A percentile compares a stretch with the other conserved stretches of the same genome.
phyloP scores from a whole-genome alignment of 2,888 invertebrate genomes.

The Cloeon dipterum region DNA sequence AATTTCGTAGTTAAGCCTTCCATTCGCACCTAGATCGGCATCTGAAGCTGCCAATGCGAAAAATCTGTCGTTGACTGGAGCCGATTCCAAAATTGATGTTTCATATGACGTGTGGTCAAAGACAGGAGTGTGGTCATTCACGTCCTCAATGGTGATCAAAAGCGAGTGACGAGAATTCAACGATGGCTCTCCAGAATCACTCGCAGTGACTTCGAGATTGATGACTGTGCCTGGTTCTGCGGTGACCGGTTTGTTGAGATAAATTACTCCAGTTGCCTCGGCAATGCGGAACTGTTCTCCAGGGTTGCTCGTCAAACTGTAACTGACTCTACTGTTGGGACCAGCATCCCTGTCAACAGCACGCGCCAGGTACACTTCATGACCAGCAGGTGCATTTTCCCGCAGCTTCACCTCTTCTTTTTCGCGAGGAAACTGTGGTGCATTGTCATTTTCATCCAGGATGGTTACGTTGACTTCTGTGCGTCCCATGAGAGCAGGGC shows the following conservation, averaged over 20 bases:
- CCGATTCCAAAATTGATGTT: constrained; percentile 74
- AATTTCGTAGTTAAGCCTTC: constrained; percentile 57
- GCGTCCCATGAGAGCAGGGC: constrained; percentile 43
- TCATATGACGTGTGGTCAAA: constrained; percentile 85
- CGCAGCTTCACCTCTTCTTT: constrained; percentile 55
- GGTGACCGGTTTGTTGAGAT: constrained; percentile 55
- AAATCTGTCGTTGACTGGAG: constrained; percentile 72
- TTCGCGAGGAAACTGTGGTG: constrained; percentile 57
- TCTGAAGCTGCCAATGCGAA: constrained; percentile 79
- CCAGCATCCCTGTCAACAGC: constrained; percentile 76
- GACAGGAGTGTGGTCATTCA: constrained; percentile 87
- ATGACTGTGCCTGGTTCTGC: constrained; percentile 47
- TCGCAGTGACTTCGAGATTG: constrained; percentile 56
- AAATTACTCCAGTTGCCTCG: constrained; percentile 69
- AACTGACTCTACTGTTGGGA: constrained; percentile 66
- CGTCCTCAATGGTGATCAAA: constrained; percentile 53
- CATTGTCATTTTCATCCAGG: constrained; percentile 76
- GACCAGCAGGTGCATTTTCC: constrained; percentile 83
- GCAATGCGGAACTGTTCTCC: constrained; percentile 65
- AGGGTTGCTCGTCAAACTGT: constrained; percentile 56
- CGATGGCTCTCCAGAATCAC: constrained; percentile 58
- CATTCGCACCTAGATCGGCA: constrained; percentile 61
- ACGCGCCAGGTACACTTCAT: constrained; percentile 71
- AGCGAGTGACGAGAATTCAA: constrained; percentile 53
- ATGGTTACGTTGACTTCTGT: constrained; percentile 61